Evolutionary conservation across 2,113 vertebrate genomes (phyloP).

Genomic region (Petroica traversi): DNA sequence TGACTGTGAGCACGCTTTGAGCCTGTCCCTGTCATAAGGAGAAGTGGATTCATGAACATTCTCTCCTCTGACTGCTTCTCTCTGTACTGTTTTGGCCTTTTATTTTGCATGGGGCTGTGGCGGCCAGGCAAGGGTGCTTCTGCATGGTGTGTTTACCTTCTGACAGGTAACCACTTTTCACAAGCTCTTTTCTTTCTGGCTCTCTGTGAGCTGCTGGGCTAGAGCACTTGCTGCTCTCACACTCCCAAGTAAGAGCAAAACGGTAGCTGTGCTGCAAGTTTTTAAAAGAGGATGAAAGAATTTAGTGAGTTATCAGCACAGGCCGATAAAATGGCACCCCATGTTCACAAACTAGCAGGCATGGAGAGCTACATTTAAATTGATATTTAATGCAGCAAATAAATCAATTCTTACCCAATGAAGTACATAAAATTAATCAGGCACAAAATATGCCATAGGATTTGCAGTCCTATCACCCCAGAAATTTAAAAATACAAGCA

Average conservation of each 20-base stretch:
- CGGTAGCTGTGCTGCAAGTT: neutral
- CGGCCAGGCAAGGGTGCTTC: neutral
- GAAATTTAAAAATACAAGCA: slow-evolving; percentile 4
- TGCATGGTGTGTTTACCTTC: neutral
- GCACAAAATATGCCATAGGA: slow-evolving; percentile 4
- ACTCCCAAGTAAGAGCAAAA: neutral
- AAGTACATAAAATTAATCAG: slow-evolving; percentile 3
- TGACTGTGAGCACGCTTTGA: neutral
- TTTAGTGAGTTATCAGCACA: neutral
- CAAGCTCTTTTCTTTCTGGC: neutral
- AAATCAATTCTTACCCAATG: slow-evolving; percentile 27
- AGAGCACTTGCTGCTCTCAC: neutral
- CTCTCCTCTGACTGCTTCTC: neutral
- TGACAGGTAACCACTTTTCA: neutral
- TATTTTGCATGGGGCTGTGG: neutral
- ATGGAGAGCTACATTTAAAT: neutral
- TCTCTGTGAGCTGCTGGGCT: neutral
- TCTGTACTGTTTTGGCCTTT: neutral
- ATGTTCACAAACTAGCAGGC: neutral
- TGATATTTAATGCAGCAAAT: slow-evolving; percentile 17
- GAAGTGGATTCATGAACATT: neutral
- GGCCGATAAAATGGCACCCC: slow-evolving; percentile 29
- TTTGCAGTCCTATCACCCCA: neutral
- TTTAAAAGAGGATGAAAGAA: neutral
- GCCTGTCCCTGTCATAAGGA: neutral